phyloP scores from a whole-genome alignment of 2,113 vertebrate species.

The Sceloporus tristichus region DNA sequence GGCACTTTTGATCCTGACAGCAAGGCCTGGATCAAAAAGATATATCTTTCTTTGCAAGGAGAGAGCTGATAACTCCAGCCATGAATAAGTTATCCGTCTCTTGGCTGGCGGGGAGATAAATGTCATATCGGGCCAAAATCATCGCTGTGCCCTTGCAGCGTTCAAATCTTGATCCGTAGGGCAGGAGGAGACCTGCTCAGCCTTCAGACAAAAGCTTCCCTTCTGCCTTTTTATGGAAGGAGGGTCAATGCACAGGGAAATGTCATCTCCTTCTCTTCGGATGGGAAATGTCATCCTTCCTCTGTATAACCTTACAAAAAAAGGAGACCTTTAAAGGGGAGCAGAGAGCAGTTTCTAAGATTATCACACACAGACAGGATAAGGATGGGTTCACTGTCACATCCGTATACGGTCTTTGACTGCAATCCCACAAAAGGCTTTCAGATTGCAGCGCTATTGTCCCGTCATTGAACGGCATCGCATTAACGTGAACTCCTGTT shows the following conservation, averaged over 20 bases:
- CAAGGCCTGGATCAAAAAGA: neutral
- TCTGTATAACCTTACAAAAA: too few species aligned
- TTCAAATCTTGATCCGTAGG: neutral
- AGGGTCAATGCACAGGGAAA: neutral
- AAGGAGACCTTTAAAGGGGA: too few species aligned
- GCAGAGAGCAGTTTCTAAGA: too few species aligned
- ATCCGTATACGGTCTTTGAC: too few species aligned
- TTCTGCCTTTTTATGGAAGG: neutral
- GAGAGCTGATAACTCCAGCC: neutral
- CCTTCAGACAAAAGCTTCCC: constrained; percentile 12
- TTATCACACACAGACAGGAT: too few species aligned
- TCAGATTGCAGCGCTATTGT: too few species aligned
- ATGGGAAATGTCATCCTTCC: neutral
- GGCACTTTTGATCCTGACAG: neutral
- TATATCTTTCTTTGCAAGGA: constrained; percentile 12
- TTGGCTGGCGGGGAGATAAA: constrained; percentile 18
- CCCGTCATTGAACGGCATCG: too few species aligned
- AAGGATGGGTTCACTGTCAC: too few species aligned
- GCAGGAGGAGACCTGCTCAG: neutral
- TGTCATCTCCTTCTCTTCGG: neutral
- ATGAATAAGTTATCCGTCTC: constrained; percentile 19
- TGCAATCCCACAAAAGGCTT: too few species aligned
- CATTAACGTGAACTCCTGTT: too few species aligned
- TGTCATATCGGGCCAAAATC: constrained; percentile 18
- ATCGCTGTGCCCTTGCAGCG: neutral